These are phyloP conservation scores for Daboia siamensis DNA, from an alignment of 2,113 vertebrate genomes.

Conservation along the genomic window DNA sequence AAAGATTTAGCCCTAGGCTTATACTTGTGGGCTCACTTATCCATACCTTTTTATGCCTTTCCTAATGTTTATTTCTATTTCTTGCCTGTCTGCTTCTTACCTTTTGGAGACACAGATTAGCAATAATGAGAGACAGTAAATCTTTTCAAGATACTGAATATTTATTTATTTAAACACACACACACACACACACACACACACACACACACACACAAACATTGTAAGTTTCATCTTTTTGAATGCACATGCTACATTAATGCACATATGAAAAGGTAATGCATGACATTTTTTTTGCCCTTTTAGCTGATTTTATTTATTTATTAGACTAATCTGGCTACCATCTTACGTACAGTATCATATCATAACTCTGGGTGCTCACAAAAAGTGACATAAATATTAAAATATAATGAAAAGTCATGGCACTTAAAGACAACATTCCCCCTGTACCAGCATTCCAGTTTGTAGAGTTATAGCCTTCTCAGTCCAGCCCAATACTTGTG, in stretches of 20 bases:
- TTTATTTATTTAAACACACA: too few species aligned
- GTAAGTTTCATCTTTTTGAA: background rate
- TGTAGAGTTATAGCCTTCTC: background rate
- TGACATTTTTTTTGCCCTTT: background rate
- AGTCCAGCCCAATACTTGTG: background rate
- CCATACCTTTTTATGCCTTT: background rate
- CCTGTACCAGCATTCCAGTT: background rate
- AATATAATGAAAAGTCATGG: background rate
- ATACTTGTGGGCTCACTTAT: background rate
- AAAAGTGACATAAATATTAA: background rate
- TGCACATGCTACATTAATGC: background rate
- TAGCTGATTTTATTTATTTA: background rate
- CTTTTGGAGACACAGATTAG: background rate
- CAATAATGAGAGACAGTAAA: background rate
- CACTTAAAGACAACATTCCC: background rate
- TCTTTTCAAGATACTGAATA: background rate
- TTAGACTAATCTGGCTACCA: background rate
- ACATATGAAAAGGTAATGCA: background rate
- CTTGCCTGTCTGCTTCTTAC: background rate
- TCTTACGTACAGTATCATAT: background rate
- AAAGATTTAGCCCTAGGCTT: background rate
- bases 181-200: too few species aligned
- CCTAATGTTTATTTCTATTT: background rate
- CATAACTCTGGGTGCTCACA: background rate
- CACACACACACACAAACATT: background rate